phyloP scores from a whole-genome alignment of 2,888 invertebrate genomes.

The Philhelius pedissequus region DNA sequence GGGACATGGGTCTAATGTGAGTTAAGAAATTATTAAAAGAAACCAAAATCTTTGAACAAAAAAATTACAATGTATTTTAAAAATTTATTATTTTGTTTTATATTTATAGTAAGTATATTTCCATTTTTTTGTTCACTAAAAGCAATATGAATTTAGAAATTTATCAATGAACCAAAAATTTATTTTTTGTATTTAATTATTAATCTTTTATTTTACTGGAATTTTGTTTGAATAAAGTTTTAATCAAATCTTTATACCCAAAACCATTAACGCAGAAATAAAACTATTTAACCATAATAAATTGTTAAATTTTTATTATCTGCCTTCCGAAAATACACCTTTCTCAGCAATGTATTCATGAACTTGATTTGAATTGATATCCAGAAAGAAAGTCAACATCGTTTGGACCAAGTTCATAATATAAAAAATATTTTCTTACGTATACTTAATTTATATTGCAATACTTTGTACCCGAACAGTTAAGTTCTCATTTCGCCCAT shows the following conservation, averaged over 20 bases:
- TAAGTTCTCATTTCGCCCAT: neutral
- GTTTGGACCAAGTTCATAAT: neutral
- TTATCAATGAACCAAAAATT: neutral
- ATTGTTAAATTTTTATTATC: neutral
- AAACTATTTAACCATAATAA: neutral
- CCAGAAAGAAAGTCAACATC: neutral
- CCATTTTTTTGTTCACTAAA: neutral
- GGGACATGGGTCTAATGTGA: neutral
- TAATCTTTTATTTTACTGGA: neutral
- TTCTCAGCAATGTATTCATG: too few relatives aligned
- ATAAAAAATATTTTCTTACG: neutral
- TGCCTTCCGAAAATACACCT: neutral
- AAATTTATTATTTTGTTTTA: neutral
- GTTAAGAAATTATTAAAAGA: neutral
- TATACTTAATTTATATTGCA: conserved; percentile 49
- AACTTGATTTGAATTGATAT: too few relatives aligned
- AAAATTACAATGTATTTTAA: neutral
- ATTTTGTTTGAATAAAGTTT: neutral
- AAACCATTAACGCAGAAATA: conserved; percentile 17
- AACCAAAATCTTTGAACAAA: neutral
- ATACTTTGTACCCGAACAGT: conserved; percentile 46
- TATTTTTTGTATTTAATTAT: conserved; percentile 33
- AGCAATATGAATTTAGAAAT: neutral
- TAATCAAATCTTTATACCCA: conserved; percentile 41
- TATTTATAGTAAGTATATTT: neutral